phyloP scores from a whole-genome alignment of 1,140 invertebrate species.

The Leptinotarsa defecta region DNA sequence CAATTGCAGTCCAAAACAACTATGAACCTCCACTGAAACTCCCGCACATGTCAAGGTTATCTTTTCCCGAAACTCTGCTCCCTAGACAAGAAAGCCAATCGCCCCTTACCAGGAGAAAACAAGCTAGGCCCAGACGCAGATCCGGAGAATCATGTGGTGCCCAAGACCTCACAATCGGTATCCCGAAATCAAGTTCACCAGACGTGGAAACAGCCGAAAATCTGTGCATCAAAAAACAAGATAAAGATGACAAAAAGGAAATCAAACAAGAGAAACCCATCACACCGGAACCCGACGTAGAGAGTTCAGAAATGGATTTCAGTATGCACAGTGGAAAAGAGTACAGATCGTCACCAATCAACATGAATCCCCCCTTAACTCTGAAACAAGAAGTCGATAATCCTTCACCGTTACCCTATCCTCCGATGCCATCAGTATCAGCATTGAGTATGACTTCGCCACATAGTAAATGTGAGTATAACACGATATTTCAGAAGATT shows the following conservation, averaged over 20 bases:
- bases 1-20: conserved; percentile 36
- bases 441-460: conserved; percentile 77
- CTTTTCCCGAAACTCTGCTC: conserved; percentile 56
- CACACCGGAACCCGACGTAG: conserved; percentile 54
- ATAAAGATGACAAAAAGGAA: conserved; percentile 38
- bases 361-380: conserved; percentile 56
- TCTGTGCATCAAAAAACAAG: conserved; percentile 3
- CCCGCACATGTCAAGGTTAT: conserved; percentile 60
- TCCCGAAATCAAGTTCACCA: conserved; percentile 27
- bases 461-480: conserved; percentile 67
- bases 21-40: conserved; percentile 53
- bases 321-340: conserved; percentile 53
- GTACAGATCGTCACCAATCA: conserved; percentile 59
- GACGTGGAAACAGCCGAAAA: conserved; percentile 58
- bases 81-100: conserved; percentile 63
- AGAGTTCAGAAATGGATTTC: conserved; percentile 58
- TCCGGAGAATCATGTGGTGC: conserved; percentile 73
- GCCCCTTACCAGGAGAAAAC: conserved; percentile 76
- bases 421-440: conserved; percentile 71
- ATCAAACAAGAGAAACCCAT: conserved; percentile 39
- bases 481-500: too few relatives aligned
- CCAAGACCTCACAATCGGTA: conserved; percentile 61
- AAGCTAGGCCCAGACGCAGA: conserved; percentile 77
- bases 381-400: conserved; percentile 58
- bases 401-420: conserved; percentile 67